Conservation (phyloP, 2,888 invertebrate genomes). For the Alsophila aescularia region DNA sequence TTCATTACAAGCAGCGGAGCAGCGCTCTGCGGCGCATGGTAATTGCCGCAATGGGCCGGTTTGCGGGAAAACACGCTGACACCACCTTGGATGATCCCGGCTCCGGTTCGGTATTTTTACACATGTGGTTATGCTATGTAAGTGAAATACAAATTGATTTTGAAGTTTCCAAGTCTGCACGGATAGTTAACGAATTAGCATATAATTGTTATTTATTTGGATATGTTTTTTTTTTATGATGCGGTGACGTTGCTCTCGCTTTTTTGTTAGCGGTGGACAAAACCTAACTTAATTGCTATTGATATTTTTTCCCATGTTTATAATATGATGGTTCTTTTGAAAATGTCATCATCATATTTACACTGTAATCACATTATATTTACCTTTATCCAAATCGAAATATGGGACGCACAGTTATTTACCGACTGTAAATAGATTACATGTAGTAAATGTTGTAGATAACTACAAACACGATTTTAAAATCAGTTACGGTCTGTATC, state of each 20-base stretch:
- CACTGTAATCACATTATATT: too few species aligned
- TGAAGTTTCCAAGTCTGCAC: slow-evolving; percentile 18
- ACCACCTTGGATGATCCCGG: slow-evolving; percentile 34
- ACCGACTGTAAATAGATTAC: too few species aligned
- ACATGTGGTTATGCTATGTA: slow-evolving; percentile 36
- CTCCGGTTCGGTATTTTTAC: slow-evolving; percentile 43
- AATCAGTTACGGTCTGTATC: background rate
- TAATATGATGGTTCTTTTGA: too few species aligned
- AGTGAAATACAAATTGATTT: slow-evolving; percentile 38
- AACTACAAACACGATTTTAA: too few species aligned
- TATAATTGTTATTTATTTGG: slow-evolving; percentile 14
- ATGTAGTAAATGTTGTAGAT: too few species aligned
- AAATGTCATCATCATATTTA: too few species aligned
- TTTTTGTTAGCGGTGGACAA: background rate
- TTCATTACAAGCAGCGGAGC: slow-evolving; percentile 51
- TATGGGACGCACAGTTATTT: too few species aligned
- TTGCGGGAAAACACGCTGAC: slow-evolving; percentile 51
- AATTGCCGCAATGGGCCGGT: slow-evolving; percentile 41
- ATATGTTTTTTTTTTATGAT: slow-evolving; percentile 21
- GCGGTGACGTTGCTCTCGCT: slow-evolving; percentile 10
- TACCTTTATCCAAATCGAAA: too few species aligned
- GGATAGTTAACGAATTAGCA: slow-evolving; percentile 29
- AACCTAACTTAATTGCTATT: background rate
- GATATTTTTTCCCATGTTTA: background rate
- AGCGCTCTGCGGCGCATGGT: slow-evolving; percentile 48